A percentile compares a stretch with the other conserved stretches of the same genome.
Conservation (phyloP, 2,797 vertebrate genomes). For the Manis crassicaudata region DNA sequence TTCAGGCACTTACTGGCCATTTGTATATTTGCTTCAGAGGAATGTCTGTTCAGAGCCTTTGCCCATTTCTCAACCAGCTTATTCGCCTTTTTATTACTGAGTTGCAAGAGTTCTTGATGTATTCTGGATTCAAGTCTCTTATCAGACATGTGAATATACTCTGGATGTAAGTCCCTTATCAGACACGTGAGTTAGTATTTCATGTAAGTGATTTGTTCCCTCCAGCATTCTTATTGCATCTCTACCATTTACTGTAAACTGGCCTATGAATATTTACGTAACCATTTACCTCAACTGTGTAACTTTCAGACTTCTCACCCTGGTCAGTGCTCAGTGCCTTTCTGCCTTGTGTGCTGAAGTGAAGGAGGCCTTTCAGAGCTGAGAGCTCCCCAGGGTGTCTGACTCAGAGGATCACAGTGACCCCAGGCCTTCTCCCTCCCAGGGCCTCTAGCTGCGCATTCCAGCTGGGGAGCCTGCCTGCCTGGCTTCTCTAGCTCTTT, state of each 20-base stretch:
- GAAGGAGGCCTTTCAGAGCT: constrained; percentile 48
- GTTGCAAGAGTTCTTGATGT: background rate
- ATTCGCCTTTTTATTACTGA: background rate
- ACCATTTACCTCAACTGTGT: background rate
- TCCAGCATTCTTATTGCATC: background rate
- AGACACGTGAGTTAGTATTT: background rate
- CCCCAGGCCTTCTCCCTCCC: constrained; percentile 59
- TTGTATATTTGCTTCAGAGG: background rate
- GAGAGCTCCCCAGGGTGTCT: constrained; percentile 70
- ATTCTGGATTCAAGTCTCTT: background rate
- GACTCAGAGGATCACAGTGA: constrained; percentile 72
- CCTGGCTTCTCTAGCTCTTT: background rate
- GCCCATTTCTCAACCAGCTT: background rate
- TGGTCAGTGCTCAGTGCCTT: background rate
- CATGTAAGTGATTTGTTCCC: background rate
- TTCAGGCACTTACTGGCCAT: background rate
- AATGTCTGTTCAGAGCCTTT: background rate
- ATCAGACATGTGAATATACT: background rate
- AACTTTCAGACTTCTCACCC: background rate
- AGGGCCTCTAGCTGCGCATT: constrained; percentile 59
- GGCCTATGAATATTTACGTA: background rate
- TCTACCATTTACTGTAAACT: background rate
- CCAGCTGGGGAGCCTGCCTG: constrained; percentile 41
- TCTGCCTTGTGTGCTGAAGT: constrained; percentile 17
- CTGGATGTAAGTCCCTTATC: background rate